These are phyloP conservation scores for Drosophila athabasca DNA, from an alignment of 1,140 invertebrate genomes.

Conservation along the genomic window DNA sequence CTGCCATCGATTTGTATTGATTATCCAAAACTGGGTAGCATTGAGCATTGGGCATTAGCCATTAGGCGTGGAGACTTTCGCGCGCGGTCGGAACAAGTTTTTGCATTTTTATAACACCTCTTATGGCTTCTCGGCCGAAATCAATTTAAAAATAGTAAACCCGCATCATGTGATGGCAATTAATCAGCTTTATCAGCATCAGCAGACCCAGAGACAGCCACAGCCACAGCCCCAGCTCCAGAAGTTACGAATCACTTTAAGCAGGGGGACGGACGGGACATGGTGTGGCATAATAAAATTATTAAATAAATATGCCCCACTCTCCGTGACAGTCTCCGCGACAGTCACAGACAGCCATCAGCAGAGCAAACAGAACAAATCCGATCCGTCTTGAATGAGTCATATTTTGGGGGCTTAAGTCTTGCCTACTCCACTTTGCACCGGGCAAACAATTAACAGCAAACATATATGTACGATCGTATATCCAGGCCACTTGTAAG, in stretches of 20 bases:
- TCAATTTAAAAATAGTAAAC: conserved; percentile 47
- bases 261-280: background rate
- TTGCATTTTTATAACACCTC: conserved; percentile 41
- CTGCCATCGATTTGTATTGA: conserved; percentile 59
- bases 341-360: conserved; percentile 2
- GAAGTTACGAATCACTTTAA: conserved; percentile 11
- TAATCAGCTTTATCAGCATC: conserved; percentile 24
- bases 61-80: conserved; percentile 30
- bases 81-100: conserved; percentile 49
- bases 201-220: background rate
- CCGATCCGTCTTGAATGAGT: conserved; percentile 25
- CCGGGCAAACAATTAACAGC: conserved; percentile 9
- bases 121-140: conserved; percentile 7
- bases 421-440: conserved; percentile 32
- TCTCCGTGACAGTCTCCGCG: background rate
- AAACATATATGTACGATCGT: conserved; percentile 35
- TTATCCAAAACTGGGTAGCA: conserved; percentile 29
- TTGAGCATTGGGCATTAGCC: conserved; percentile 21
- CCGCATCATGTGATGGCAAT: conserved; percentile 45
- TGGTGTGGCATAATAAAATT: conserved; percentile 12
- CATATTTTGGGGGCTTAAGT: conserved; percentile 22
- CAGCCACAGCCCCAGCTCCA: background rate
- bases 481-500: conserved; percentile 49
- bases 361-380: conserved; percentile 11
- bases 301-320: conserved; percentile 21